These are phyloP conservation scores for Ceraclea dissimilis DNA, from an alignment of 2,888 invertebrate genomes.

Conservation along the genomic window DNA sequence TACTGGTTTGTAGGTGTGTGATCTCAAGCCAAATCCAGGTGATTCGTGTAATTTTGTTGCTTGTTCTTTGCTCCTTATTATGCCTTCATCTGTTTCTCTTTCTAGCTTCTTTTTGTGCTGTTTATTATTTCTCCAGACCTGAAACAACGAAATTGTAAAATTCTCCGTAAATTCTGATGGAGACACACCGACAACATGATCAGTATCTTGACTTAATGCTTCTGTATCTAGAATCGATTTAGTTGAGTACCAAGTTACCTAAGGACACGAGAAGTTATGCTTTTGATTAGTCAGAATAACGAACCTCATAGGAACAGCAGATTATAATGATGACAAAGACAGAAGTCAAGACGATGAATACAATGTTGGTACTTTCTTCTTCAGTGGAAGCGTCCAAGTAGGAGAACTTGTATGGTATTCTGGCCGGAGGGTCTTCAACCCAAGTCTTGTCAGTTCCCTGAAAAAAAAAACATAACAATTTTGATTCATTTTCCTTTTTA, in stretches of 20 bases:
- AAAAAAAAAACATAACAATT: constrained; percentile 5
- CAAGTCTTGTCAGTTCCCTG: constrained; percentile 73
- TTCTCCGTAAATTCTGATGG: no score
- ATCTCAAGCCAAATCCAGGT: constrained; percentile 36
- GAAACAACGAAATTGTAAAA: no score
- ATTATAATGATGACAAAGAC: constrained; percentile 65
- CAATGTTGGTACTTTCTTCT: constrained; percentile 73
- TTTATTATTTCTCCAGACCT: constrained; percentile 68
- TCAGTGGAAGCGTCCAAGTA: constrained; percentile 67
- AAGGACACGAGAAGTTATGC: no score
- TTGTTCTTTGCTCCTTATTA: constrained; percentile 66
- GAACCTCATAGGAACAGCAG: constrained; percentile 60
- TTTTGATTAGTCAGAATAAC: no score
- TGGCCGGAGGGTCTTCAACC: constrained; percentile 77
- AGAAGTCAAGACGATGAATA: constrained; percentile 70
- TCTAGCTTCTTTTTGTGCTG: constrained; percentile 65
- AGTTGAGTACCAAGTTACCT: no score
- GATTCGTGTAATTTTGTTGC: constrained; percentile 62
- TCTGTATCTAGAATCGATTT: no score
- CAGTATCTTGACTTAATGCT: no score
- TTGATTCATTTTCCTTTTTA: no score
- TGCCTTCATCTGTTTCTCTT: constrained; percentile 68
- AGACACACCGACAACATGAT: no score
- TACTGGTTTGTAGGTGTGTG: constrained; percentile 49
- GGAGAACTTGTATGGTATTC: constrained; percentile 65